These are phyloP conservation scores for Aspiorhynchus laticeps DNA, from an alignment of 2,113 vertebrate genomes.

Conservation along the genomic window DNA sequence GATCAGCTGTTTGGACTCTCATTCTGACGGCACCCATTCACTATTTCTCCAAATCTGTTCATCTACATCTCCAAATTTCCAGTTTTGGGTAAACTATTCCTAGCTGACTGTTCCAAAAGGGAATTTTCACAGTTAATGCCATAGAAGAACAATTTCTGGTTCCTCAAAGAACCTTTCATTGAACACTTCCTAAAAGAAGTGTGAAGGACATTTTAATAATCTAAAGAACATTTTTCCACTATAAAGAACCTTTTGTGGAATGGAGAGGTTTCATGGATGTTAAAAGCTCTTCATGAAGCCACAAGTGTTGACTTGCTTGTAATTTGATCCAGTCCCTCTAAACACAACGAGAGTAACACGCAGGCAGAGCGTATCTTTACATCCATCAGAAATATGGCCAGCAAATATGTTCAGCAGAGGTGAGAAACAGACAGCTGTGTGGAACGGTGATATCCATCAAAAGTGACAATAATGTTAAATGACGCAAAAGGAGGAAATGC, in stretches of 20 bases:
- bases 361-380: slow-evolving; percentile 66
- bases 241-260: background rate
- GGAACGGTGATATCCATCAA: slow-evolving; percentile 27
- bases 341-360: slow-evolving; percentile 63
- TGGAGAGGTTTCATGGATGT: background rate
- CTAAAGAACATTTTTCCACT: too few relatives aligned
- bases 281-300: background rate
- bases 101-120: too few relatives aligned
- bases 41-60: background rate
- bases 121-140: too few relatives aligned
- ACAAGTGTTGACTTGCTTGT: slow-evolving; percentile 21
- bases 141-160: too few relatives aligned
- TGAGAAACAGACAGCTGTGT: slow-evolving; percentile 64
- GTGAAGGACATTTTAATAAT: too few relatives aligned
- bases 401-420: slow-evolving; percentile 66
- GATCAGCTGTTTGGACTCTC: background rate
- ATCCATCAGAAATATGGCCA: slow-evolving; percentile 66
- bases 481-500: slow-evolving; percentile 24
- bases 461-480: slow-evolving; percentile 38
- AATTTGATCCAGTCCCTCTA: slow-evolving; percentile 36
- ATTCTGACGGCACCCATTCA: background rate
- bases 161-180: background rate
- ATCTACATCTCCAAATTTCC: too few relatives aligned
- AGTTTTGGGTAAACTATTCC: too few relatives aligned
- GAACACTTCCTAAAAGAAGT: background rate